Percentiles rank a stretch among this genome's conserved stretches.
Evolutionary conservation across 1,140 invertebrate species (phyloP).

Genomic region (Calycopis cecrops): DNA sequence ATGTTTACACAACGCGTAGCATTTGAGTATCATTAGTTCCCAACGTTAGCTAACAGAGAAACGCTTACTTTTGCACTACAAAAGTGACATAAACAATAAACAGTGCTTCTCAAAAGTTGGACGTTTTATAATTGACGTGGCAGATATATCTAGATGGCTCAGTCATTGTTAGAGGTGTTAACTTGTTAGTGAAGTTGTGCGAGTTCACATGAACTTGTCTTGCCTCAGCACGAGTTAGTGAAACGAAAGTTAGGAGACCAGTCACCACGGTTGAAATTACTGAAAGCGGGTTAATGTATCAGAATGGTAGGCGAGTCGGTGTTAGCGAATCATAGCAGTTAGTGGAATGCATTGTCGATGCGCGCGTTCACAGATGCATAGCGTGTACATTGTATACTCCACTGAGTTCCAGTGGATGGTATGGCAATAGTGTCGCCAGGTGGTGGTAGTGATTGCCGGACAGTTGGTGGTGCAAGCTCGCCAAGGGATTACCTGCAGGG

Average conservation of each 20-base stretch:
- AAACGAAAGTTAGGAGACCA: slow-evolving; percentile 54
- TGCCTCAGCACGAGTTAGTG: slow-evolving; percentile 51
- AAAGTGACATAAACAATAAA: slow-evolving; percentile 65
- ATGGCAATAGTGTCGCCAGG: slow-evolving; percentile 77
- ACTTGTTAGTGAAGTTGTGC: slow-evolving; percentile 68
- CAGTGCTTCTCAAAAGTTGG: slow-evolving; percentile 66
- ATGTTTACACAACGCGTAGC: slow-evolving; percentile 66
- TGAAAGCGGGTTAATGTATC: background rate
- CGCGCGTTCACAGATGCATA: slow-evolving; percentile 87
- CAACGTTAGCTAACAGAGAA: slow-evolving; percentile 32
- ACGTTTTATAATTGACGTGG: slow-evolving; percentile 70
- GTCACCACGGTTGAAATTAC: slow-evolving; percentile 44
- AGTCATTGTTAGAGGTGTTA: slow-evolving; percentile 70
- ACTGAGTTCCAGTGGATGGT: slow-evolving; percentile 79
- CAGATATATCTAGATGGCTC: slow-evolving; percentile 72
- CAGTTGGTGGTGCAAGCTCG: slow-evolving; percentile 80
- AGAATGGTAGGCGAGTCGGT: slow-evolving; percentile 47
- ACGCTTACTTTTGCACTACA: slow-evolving; percentile 60
- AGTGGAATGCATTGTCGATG: slow-evolving; percentile 70
- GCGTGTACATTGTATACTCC: slow-evolving; percentile 83
- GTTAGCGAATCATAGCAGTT: slow-evolving; percentile 56
- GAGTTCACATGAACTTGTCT: slow-evolving; percentile 63
- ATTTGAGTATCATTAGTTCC: slow-evolving; percentile 65
- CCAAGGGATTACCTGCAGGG: slow-evolving; percentile 93
- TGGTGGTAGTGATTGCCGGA: slow-evolving; percentile 81